Percentiles rank a stretch among this genome's conserved stretches.
Conservation (phyloP, 2,797 vertebrate genomes). For the Mormyrus proboscirostris region DNA sequence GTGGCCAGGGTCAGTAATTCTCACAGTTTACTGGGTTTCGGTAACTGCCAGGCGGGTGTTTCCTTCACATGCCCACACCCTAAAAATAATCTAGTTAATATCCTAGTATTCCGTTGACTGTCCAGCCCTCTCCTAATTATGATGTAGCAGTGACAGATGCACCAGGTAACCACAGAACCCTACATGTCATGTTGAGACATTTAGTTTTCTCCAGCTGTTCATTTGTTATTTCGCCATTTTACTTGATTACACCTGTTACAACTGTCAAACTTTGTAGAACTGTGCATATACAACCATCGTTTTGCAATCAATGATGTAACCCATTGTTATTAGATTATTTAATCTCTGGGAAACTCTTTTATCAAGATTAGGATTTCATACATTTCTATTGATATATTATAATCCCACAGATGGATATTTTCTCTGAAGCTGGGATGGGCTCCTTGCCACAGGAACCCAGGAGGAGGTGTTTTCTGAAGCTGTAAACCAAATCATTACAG, state of each 20-base stretch:
- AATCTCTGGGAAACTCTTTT: neutral
- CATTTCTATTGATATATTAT: neutral
- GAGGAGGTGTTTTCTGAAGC: neutral
- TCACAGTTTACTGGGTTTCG: neutral
- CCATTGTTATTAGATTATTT: neutral
- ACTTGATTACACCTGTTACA: neutral
- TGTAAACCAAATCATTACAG: neutral
- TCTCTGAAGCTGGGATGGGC: neutral
- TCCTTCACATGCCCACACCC: slow-evolving; percentile 27
- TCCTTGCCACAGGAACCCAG: neutral
- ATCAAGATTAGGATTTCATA: neutral
- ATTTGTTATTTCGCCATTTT: neutral
- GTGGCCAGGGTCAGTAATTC: slow-evolving; percentile 9
- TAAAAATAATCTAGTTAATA: slow-evolving; percentile 54
- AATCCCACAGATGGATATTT: neutral
- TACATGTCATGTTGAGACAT: neutral
- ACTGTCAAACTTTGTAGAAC: neutral
- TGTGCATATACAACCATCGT: neutral
- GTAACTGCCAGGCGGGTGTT: neutral
- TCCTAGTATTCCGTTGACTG: slow-evolving; percentile 43
- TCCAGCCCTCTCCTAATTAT: slow-evolving; percentile 42
- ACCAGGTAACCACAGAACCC: neutral
- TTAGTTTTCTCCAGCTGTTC: neutral
- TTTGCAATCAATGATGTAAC: neutral
- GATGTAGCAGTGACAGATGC: neutral